Conservation (phyloP, 2,113 vertebrate species). For the Salvelinus alpinus region DNA sequence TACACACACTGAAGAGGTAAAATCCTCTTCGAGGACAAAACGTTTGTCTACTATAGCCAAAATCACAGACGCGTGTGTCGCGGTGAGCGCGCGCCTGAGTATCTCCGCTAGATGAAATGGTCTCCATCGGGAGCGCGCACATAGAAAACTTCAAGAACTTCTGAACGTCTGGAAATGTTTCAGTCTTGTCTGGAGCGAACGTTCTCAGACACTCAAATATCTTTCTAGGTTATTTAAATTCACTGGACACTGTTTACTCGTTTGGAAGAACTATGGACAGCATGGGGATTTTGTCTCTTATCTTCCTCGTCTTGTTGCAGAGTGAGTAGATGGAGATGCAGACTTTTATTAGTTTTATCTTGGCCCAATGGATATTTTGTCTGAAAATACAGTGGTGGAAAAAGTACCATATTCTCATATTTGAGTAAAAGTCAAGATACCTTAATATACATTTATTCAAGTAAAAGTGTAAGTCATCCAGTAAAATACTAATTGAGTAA, state of each 20-base stretch:
- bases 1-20: too few relatives aligned
- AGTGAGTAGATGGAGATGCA: conserved; percentile 42
- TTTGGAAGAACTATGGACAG: conserved; percentile 7
- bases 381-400: too few relatives aligned
- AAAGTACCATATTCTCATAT: too few relatives aligned
- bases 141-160: background rate
- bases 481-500: too few relatives aligned
- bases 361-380: too few relatives aligned
- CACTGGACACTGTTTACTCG: background rate
- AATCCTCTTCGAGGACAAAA: too few relatives aligned
- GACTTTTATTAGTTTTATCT: too few relatives aligned
- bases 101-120: background rate
- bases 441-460: too few relatives aligned
- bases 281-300: conserved; percentile 43
- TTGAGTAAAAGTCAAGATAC: too few relatives aligned
- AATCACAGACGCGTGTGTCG: too few relatives aligned
- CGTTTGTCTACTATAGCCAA: too few relatives aligned
- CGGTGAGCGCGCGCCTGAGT: background rate
- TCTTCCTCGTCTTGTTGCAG: conserved; percentile 53
- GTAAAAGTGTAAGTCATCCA: too few relatives aligned
- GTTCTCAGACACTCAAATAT: background rate
- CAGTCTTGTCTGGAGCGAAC: background rate
- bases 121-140: background rate
- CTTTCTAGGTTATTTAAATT: background rate
- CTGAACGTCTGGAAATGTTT: background rate